Conservation (phyloP, 1,140 invertebrate species). For the Aethina tumida region DNA sequence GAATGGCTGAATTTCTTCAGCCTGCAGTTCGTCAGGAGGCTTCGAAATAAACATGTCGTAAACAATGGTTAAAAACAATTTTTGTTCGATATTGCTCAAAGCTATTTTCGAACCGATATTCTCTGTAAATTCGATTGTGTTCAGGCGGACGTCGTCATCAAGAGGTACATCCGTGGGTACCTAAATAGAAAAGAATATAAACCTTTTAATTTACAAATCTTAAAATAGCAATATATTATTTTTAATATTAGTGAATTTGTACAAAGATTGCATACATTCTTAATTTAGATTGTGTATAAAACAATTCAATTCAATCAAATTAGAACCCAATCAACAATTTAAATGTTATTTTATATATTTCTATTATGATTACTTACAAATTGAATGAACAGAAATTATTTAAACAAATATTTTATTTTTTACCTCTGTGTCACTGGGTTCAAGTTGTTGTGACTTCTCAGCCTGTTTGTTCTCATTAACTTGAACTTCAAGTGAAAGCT, state of each 20-base stretch:
- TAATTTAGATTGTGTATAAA: no score
- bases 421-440: background rate
- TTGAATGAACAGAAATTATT: no score
- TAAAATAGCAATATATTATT: no score
- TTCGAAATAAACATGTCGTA: constrained; percentile 58
- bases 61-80: constrained; percentile 62
- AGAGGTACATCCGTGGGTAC: constrained; percentile 57
- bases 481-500: constrained; percentile 61
- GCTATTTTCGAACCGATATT: constrained; percentile 35
- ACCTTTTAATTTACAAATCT: no score
- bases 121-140: constrained; percentile 64
- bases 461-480: no score
- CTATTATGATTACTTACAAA: no score
- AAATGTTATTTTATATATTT: no score
- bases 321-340: no score
- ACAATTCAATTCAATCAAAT: no score
- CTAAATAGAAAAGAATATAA: no score
- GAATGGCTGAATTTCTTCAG: constrained; percentile 74
- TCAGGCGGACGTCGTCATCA: constrained; percentile 75
- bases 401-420: constrained; percentile 5
- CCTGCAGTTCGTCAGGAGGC: constrained; percentile 63
- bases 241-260: no score
- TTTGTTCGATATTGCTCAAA: constrained; percentile 67
- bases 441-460: constrained; percentile 28
- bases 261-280: no score